Evolutionary conservation across 2,888 invertebrate genomes (phyloP), one percentile per base, ranked within the genome.

Genomic region (Parascotia fuliginaria): DNA sequence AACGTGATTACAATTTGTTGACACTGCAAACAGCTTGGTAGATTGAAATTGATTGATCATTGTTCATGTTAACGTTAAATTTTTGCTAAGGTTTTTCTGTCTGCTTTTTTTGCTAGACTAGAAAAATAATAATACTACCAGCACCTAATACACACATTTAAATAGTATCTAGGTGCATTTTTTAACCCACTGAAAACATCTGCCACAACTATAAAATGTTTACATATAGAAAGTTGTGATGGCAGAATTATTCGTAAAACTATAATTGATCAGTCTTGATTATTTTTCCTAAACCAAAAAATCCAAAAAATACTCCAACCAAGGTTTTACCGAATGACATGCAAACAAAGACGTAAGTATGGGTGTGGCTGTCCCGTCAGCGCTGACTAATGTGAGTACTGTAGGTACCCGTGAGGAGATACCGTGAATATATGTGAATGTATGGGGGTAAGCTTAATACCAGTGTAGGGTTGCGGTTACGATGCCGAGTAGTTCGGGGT

Each of bases 311-410:
- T n/a, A n/a, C n/a, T 6, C n/a, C 11, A 22, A 47, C 57, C 51
- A 59, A 63, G 48, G 34, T 6, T 53, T 47, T 43, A 48, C 11
- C 38, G 49, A 57, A 60, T 52, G 60, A 53, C 43, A 39, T 53
- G 52, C 44, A 57, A 63, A 64, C 54, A 66, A 56, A 66, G 46
- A 44, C 41, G 40, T 24, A 24, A 47, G 54, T 60, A 66, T 63
- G 61, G 67, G 67, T 49, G 67, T 61, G 66, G 64, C 59, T 53
- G 55, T 45, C 42, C 53, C 45, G 67, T 67, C 67, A 64, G 60
- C 57, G 44, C 40, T 67, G 67, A 67, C 49, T 64, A 67, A 67
- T 67, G 66, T 57, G 24, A 52, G 64, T 48, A 52, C 52, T 39
- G 34, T 27, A 27, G 33, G 16, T 39, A 42, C 60, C 50, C 49